A percentile compares a stretch with the other conserved stretches of the same genome.
Conservation (phyloP, 23 tunicate species). For the Corella eumyota region DNA sequence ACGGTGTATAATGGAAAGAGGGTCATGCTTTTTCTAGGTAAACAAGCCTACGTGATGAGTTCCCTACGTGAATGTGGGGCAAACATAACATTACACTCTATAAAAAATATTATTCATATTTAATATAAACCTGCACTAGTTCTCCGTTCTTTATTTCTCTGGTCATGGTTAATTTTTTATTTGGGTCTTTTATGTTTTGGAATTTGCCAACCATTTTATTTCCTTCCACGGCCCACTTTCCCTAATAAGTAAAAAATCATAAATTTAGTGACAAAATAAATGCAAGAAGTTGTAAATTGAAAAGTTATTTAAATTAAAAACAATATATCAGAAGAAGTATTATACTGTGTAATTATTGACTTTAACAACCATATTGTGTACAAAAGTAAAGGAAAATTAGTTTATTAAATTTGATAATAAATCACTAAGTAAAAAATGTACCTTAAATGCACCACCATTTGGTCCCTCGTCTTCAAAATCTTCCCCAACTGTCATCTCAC, state of each 20-base stretch:
- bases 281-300: no score
- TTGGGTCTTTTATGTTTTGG: slow-evolving; percentile 26
- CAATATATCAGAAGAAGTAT: no score
- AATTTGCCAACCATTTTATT: slow-evolving; percentile 32
- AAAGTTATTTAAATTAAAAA: no score
- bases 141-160: slow-evolving; percentile 27
- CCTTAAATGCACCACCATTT: slow-evolving; percentile 19
- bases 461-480: slow-evolving; percentile 63
- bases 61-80: no score
- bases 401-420: not conserved
- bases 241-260: slow-evolving; percentile 5
- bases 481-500: slow-evolving; percentile 20
- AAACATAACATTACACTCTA: no score
- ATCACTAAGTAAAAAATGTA: not conserved
- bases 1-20: no score
- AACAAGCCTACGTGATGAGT: no score
- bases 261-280: not conserved
- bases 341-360: not conserved
- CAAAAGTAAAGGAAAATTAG: not conserved
- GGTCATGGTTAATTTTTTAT: slow-evolving; percentile 17
- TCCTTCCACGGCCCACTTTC: slow-evolving; percentile 8
- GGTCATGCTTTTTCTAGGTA: no score
- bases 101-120: not conserved
- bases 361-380: not conserved
- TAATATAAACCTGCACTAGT: slow-evolving; percentile 23